phyloP scores from a whole-genome alignment of 1,140 invertebrate species.

The Armadillidium nasatum region DNA sequence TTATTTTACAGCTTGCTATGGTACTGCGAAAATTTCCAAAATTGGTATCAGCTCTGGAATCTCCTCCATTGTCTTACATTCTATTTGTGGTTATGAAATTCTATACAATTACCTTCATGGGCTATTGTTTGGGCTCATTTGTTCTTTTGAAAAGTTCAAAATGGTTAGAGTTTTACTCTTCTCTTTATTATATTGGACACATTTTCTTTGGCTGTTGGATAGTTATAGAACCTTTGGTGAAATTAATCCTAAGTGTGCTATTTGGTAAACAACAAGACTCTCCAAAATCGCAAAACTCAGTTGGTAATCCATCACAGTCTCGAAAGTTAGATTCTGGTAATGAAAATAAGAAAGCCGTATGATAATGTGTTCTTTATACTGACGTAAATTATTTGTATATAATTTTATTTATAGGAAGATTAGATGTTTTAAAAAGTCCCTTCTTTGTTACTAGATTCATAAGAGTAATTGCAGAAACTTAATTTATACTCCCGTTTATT shows the following conservation, averaged over 20 bases:
- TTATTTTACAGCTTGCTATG: conserved; percentile 48
- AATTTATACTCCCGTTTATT: too few species aligned
- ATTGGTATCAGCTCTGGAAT: conserved; percentile 42
- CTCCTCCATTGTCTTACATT: conserved; percentile 47
- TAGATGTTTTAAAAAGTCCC: too few species aligned
- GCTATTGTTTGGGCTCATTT: conserved; percentile 77
- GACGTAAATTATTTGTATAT: too few species aligned
- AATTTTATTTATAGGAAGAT: too few species aligned
- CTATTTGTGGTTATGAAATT: conserved; percentile 61
- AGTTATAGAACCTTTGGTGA: conserved; percentile 50
- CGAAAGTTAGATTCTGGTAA: too few species aligned
- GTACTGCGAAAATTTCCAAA: conserved; percentile 47
- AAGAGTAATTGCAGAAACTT: too few species aligned
- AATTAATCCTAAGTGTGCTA: conserved; percentile 32
- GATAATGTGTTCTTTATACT: too few species aligned
- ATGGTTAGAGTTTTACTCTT: conserved; percentile 57
- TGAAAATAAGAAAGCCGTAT: too few species aligned
- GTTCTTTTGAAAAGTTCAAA: conserved; percentile 59
- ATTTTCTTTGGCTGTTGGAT: conserved; percentile 61
- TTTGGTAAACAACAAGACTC: conserved; percentile 24
- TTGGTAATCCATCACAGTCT: too few species aligned
- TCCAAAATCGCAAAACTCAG: background rate
- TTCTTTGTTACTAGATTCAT: too few species aligned
- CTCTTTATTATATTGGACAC: conserved; percentile 62
- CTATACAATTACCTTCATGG: conserved; percentile 75